These are phyloP conservation scores for Cassiopea andromeda DNA, from an alignment of 30 jellyfish, hydroid and myxozoan species.

Conservation along the genomic window DNA sequence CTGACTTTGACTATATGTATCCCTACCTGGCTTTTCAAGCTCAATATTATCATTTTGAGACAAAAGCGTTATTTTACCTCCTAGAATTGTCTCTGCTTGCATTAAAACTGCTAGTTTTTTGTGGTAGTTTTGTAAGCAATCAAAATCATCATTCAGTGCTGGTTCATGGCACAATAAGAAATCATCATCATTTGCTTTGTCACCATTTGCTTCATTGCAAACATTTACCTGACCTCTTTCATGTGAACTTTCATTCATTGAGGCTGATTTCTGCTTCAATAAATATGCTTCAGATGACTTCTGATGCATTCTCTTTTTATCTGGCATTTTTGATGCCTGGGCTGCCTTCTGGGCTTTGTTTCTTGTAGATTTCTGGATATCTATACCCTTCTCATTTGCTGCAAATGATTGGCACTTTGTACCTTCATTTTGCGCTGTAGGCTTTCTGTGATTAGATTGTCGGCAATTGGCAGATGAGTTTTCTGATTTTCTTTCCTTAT, in stretches of 20 bases:
- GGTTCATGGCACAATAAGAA: slow-evolving; percentile 8
- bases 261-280: background rate
- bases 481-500: background rate
- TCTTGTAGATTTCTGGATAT: background rate
- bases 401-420: too few relatives aligned
- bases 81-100: slow-evolving; percentile 42
- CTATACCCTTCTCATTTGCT: background rate
- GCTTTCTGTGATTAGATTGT: too few relatives aligned
- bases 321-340: background rate
- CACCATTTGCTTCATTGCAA: background rate
- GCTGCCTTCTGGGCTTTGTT: background rate
- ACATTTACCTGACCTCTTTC: background rate
- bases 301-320: background rate
- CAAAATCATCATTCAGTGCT: background rate
- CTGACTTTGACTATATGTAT: slow-evolving; percentile 4
- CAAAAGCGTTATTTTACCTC: slow-evolving; percentile 46
- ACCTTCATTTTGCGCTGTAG: too few relatives aligned
- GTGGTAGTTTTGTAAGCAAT: background rate
- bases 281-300: background rate
- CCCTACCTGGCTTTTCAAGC: background rate
- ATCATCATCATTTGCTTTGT: background rate
- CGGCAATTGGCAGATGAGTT: background rate
- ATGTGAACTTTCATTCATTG: background rate
- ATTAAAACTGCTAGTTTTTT: background rate
- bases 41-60: background rate